Conservation (phyloP, 2,113 vertebrate species). For the Ivindomyrus marchei region DNA sequence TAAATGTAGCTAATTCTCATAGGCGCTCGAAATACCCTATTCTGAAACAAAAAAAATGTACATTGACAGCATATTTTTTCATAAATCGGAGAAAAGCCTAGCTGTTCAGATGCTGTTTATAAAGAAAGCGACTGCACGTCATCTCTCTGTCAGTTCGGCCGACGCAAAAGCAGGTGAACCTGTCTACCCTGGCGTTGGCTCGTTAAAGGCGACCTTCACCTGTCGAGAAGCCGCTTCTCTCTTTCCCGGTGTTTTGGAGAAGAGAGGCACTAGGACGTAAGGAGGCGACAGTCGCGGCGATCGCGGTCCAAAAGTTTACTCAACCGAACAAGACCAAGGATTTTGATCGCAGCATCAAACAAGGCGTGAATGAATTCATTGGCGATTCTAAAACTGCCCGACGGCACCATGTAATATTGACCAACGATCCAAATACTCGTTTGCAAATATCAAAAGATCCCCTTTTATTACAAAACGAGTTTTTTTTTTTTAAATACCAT, state of each 20-base stretch:
- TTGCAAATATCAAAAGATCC: not conserved
- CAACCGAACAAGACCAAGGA: not conserved
- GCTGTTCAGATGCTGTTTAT: conserved; percentile 19
- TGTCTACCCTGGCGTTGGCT: not conserved
- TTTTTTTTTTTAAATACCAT: not conserved
- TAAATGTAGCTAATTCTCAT: not conserved
- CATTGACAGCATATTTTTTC: conserved; percentile 30
- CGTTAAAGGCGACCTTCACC: not conserved
- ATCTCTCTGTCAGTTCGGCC: not conserved
- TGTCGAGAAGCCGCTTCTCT: not conserved
- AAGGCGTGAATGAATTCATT: not conserved
- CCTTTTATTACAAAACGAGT: not conserved
- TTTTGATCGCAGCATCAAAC: not conserved
- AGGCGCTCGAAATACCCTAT: not conserved
- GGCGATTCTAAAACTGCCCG: not conserved
- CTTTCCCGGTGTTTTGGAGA: not conserved
- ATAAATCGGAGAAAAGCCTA: not conserved
- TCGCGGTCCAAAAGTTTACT: not conserved
- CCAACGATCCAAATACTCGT: not conserved
- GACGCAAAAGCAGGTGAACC: not conserved
- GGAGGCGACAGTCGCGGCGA: not conserved
- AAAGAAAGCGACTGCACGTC: not conserved
- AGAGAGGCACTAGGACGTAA: not conserved
- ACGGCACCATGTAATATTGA: not conserved
- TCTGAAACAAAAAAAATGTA: not conserved